phyloP scores from a whole-genome alignment of 2,113 vertebrate species.

The Elephas maximus region DNA sequence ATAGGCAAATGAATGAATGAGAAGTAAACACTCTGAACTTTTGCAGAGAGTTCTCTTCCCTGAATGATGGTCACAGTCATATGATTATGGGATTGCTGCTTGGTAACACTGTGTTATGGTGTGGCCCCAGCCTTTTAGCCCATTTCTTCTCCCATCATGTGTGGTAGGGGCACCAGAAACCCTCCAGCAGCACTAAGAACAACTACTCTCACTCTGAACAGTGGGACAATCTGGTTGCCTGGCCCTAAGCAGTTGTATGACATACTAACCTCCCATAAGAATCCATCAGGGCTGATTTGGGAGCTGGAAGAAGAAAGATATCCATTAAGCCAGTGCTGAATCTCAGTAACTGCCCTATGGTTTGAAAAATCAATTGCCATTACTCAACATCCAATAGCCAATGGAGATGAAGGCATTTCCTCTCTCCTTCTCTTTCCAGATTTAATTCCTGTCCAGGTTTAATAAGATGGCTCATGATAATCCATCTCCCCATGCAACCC shows the following conservation, averaged over 20 bases:
- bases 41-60: not conserved
- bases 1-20: not conserved
- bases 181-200: not conserved
- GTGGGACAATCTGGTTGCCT: conserved; percentile 34
- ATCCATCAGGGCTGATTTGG: conserved; percentile 67
- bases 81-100: not conserved
- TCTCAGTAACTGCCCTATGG: conserved; percentile 44
- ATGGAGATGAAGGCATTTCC: not conserved
- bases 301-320: conserved; percentile 55
- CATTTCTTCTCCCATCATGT: not conserved
- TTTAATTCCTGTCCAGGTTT: not conserved
- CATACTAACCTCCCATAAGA: conserved; percentile 28
- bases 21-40: not conserved
- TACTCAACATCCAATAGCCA: conserved; percentile 39
- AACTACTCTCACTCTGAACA: not conserved
- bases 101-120: not conserved
- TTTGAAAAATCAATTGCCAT: conserved; percentile 67
- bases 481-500: not conserved
- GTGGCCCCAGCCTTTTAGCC: not conserved
- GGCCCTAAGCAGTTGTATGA: conserved; percentile 46
- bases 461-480: not conserved
- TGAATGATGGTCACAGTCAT: not conserved
- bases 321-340: conserved; percentile 44
- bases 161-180: not conserved
- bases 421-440: not conserved